These are phyloP conservation scores for Candidula unifasciata DNA, from an alignment of 2,888 invertebrate species.

Conservation along the genomic window DNA sequence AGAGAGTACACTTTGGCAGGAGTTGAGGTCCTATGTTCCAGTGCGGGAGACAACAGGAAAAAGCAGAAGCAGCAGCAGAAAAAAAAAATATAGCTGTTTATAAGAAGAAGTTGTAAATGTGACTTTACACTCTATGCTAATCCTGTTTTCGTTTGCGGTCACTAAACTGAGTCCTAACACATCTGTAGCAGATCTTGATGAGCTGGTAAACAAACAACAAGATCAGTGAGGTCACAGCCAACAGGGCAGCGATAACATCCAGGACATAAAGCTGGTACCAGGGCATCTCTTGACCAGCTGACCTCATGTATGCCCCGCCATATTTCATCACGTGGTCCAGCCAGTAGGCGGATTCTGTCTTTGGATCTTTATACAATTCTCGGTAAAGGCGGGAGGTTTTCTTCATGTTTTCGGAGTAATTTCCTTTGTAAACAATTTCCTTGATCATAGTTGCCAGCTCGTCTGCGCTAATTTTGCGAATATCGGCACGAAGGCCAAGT, in stretches of 20 bases:
- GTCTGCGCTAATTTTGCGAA: not conserved
- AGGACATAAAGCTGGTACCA: conserved; percentile 30
- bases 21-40: no score
- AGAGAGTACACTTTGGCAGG: no score
- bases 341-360: conserved; percentile 35
- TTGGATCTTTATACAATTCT: conserved; percentile 18
- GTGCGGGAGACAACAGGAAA: no score
- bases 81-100: no score
- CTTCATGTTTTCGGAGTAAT: conserved; percentile 15
- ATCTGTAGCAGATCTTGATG: not conserved
- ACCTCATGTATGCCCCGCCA: conserved; percentile 38
- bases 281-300: conserved; percentile 26
- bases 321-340: conserved; percentile 44
- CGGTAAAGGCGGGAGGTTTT: conserved; percentile 7
- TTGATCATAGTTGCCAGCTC: not conserved
- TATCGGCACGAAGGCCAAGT: conserved; percentile 58
- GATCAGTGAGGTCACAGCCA: not conserved
- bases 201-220: not conserved
- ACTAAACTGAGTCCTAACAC: not conserved
- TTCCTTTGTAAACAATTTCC: not conserved
- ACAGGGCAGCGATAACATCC: conserved; percentile 20
- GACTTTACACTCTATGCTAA: no score
- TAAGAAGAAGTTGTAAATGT: no score
- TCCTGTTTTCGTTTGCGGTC: not conserved
- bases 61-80: no score